Evolutionary conservation across 2,888 invertebrate genomes (phyloP).

Genomic region (Epinotia bilunana): DNA sequence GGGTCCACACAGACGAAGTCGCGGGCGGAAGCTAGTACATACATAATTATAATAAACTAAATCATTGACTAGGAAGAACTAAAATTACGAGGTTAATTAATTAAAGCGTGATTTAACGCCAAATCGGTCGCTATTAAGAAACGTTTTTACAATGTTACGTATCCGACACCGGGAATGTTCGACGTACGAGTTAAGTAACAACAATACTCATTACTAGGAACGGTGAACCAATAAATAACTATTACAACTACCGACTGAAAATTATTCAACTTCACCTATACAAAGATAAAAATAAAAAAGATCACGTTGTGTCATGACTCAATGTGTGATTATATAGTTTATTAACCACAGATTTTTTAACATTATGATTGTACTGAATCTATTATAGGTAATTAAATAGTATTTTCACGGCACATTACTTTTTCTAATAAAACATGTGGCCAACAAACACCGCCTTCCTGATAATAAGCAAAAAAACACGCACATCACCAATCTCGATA

Average conservation of each 20-base stretch:
- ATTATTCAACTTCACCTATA: constrained; percentile 1
- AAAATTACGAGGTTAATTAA: neutral
- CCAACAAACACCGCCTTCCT: too few relatives aligned
- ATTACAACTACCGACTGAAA: constrained; percentile 8
- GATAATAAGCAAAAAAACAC: too few relatives aligned
- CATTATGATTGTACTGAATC: too few relatives aligned
- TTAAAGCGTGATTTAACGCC: neutral
- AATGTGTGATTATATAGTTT: too few relatives aligned
- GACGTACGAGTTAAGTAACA: constrained; percentile 33
- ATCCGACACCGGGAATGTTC: constrained; percentile 23
- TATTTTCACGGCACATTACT: too few relatives aligned
- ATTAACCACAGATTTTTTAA: too few relatives aligned
- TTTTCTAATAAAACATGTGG: too few relatives aligned
- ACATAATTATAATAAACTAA: neutral
- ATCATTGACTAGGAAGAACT: neutral
- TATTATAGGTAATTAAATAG: too few relatives aligned
- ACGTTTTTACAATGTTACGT: constrained; percentile 30
- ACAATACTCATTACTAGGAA: constrained; percentile 22
- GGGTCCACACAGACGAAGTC: too few relatives aligned
- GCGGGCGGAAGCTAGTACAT: too few relatives aligned
- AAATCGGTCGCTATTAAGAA: constrained; percentile 11
- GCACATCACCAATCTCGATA: too few relatives aligned
- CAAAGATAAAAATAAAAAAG: neutral
- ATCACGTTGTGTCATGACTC: neutral
- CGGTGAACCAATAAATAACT: constrained; percentile 26